A percentile compares a stretch with the other conserved stretches of the same genome.
phyloP scores from a whole-genome alignment of 2,113 vertebrate genomes.

The Lathamus discolor region DNA sequence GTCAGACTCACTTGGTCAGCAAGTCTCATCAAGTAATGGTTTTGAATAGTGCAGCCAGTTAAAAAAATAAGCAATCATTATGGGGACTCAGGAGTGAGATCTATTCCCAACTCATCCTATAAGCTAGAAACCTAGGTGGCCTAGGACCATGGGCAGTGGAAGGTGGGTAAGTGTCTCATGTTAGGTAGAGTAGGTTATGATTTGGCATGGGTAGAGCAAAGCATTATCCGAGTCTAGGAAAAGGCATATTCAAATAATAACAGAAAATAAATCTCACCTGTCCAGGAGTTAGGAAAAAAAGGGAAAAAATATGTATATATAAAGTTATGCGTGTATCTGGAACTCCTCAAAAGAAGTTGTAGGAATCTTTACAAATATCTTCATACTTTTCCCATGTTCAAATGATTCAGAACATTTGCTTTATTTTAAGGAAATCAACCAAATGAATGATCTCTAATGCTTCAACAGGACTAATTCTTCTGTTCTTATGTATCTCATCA shows the following conservation, averaged over 20 bases:
- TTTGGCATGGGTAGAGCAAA: background rate
- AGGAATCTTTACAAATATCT: background rate
- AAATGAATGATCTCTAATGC: background rate
- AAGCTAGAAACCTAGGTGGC: background rate
- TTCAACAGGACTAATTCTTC: background rate
- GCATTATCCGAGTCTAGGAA: background rate
- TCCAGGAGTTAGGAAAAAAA: background rate
- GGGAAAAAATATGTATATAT: background rate
- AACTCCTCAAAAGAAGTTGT: background rate
- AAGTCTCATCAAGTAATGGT: background rate
- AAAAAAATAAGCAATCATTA: background rate
- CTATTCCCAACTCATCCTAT: background rate
- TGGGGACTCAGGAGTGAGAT: background rate
- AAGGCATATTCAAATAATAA: background rate
- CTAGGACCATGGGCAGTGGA: background rate
- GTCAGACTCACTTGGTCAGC: background rate
- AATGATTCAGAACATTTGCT: background rate
- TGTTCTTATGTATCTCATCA: background rate
- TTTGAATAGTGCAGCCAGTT: background rate
- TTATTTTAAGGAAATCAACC: background rate
- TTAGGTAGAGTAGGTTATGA: background rate
- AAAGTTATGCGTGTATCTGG: background rate
- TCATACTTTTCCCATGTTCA: background rate
- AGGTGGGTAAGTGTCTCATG: background rate
- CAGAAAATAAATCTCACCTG: background rate